Percentiles rank a stretch among this genome's conserved stretches.
Evolutionary conservation across 2,113 vertebrate species (phyloP).

Genomic region (Rhinoderma darwinii): DNA sequence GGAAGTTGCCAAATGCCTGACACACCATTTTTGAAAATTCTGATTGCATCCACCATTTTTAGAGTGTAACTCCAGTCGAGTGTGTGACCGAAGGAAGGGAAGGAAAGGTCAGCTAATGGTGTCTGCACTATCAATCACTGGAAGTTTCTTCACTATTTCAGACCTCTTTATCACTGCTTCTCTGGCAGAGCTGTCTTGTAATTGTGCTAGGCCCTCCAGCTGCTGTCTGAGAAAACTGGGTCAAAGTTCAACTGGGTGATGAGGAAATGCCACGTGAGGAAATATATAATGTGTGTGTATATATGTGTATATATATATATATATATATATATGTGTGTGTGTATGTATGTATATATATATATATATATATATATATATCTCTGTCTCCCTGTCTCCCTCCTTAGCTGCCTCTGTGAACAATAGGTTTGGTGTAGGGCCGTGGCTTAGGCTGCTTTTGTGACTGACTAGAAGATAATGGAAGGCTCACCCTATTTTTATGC

Average conservation of each 20-base stretch:
- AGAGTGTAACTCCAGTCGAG: not conserved
- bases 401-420: no score
- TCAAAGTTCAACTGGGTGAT: not conserved
- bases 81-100: not conserved
- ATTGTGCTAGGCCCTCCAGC: not conserved
- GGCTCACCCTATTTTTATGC: no score
- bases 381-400: no score
- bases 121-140: not conserved
- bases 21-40: not conserved
- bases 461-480: no score
- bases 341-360: no score
- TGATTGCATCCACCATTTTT: not conserved
- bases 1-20: not conserved
- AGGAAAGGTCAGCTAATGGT: not conserved
- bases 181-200: not conserved
- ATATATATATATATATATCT: no score
- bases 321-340: no score
- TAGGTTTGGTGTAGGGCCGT: no score
- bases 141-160: not conserved
- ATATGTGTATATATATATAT: no score
- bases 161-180: not conserved
- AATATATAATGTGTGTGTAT: no score
- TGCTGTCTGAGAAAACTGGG: constrained; percentile 29
- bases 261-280: not conserved
- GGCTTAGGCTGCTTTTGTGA: no score